Evolutionary conservation across 2,888 invertebrate genomes (phyloP), one percentile per base, ranked within the genome.

Genomic region (Drosophila prostipennis): DNA sequence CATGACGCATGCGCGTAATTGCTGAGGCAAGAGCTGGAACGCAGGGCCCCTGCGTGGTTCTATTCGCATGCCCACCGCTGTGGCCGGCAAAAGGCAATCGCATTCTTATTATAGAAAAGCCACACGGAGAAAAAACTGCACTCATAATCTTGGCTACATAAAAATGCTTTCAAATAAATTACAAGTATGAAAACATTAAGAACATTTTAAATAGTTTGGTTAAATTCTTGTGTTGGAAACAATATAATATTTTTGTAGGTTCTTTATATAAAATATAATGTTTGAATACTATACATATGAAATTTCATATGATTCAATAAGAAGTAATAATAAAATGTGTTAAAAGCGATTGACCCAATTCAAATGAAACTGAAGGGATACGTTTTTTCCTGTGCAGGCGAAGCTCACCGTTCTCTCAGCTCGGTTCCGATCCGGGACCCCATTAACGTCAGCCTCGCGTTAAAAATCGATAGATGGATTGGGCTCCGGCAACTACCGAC

Each of bases 381-480:
- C 5, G 10, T 19, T n/a, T 29, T 86, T 4, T 26, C 32, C 13
- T 32, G 60, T 60, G 60, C 57, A 32, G 13, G 2, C 5, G 14
- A 10, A 19, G 37, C 39, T 58, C 64, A 32, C 39, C 11, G 29
- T n/a, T n/a, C 19, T 58, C 64, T 37, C 39, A n/a, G 34, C 14
- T 42, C 32, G n/a, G 57, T 16, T 29, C 46, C 77, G 80, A 64
- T 64, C 73, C 78, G 65, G 57, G 74, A 79, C 78, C 87, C 85
- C 90, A 91, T 91, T 91, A 91, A 89, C 87, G 91, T 91, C 91
- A 91, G 91, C 74, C 85, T 83, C 90, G 90, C 90, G 89, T 91
- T 91, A 91, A 91, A 90, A 91, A 91, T 91, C 91, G 89, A 91
- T 91, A 90, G 89, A 91, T 91, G 89, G 89, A 90, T 90, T 89